phyloP scores from a whole-genome alignment of 2,797 vertebrate genomes.

The Nothura maculosa region DNA sequence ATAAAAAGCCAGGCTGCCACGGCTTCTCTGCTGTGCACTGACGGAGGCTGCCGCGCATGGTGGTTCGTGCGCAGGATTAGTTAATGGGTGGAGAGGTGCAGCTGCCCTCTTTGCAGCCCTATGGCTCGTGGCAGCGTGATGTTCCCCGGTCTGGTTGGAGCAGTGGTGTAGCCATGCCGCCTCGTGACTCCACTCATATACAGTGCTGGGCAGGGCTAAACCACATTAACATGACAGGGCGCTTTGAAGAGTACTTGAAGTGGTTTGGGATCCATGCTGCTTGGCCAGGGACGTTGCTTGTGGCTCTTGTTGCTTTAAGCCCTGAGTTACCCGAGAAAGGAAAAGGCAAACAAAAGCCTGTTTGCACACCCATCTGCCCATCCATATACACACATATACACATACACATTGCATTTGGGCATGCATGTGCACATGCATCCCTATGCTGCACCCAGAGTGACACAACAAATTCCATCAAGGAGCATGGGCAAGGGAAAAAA shows the following conservation, averaged over 20 bases:
- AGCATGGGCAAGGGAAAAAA: background rate
- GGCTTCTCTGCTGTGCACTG: slow-evolving; percentile 49
- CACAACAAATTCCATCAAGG: background rate
- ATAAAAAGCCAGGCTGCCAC: slow-evolving; percentile 66
- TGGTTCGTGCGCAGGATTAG: background rate
- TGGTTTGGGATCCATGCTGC: background rate
- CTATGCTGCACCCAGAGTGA: background rate
- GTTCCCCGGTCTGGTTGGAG: background rate
- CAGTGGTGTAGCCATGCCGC: background rate
- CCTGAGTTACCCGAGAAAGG: background rate
- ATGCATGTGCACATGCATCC: fast-evolving
- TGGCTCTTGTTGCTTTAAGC: fast-evolving
- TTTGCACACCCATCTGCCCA: too few species aligned
- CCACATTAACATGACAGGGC: background rate
- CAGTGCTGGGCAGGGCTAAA: background rate
- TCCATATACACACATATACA: too few species aligned
- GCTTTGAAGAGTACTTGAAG: background rate
- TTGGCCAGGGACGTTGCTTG: background rate
- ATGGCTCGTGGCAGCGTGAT: background rate
- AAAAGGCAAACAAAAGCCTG: background rate
- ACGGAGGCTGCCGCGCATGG: background rate
- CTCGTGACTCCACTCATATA: background rate
- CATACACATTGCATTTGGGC: background rate
- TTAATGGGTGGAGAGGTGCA: background rate
- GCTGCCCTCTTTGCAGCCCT: background rate